Conservation (phyloP, 2,888 invertebrate genomes). For the Scaptomyza cyrtandrae region DNA sequence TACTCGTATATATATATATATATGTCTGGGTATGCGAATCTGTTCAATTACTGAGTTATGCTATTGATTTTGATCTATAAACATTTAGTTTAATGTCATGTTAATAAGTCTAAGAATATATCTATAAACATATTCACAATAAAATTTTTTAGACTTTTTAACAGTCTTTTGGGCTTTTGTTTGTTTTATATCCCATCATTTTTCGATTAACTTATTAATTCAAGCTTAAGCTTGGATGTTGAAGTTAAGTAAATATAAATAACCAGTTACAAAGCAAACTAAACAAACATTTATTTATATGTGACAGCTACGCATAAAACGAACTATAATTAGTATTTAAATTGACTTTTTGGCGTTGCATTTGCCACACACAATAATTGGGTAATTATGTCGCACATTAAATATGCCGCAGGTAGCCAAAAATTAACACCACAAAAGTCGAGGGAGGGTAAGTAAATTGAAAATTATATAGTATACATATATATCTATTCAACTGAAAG, state of each 20-base stretch:
- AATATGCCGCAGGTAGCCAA: constrained; percentile 16
- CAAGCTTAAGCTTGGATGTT: not conserved
- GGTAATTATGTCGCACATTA: constrained; percentile 31
- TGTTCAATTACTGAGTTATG: constrained; percentile 7
- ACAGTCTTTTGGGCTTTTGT: no score
- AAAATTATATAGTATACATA: constrained; percentile 19
- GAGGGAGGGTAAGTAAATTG: not conserved
- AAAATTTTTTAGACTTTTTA: no score
- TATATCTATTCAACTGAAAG: constrained; percentile 18
- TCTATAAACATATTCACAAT: no score
- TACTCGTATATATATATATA: not conserved
- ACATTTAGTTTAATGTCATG: no score
- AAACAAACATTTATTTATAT: constrained; percentile 11
- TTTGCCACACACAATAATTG: constrained; percentile 31
- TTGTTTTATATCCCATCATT: no score
- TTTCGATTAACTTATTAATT: no score
- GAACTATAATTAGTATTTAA: constrained; percentile 25
- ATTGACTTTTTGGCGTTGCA: constrained; percentile 16
- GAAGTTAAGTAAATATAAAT: not conserved
- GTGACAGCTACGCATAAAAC: constrained; percentile 1
- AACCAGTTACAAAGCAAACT: not conserved
- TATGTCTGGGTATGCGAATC: constrained; percentile 28
- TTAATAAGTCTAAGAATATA: no score
- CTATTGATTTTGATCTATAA: not conserved
- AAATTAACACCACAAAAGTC: constrained; percentile 8